Base-by-base conservation (phyloP, 2,888 invertebrate species). In the Cylindroiulus punctatus region DNA sequence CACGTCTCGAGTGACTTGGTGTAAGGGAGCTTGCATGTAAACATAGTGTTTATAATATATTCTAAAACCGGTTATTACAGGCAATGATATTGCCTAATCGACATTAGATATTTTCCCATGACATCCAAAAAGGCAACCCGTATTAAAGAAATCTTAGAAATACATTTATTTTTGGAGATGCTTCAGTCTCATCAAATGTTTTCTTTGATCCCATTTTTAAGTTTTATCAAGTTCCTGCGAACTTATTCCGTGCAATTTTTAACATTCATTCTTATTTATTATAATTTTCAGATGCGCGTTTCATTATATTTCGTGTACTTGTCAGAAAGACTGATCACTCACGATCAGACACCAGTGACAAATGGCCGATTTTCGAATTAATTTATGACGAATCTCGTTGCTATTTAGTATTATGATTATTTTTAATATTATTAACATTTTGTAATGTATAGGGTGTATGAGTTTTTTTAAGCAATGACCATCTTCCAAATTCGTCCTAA, bases 361-460 rank as follows among this genome's bases (percentile, higher is more conserved):
- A 57, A 57, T 57, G 7, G 22, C 4, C 22, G 57, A 57, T 22
- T 57, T 57, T 57, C 57, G 57, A 22, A 57, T 57, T 57, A 52
- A 52, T 52, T 52, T 52, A 52, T 57, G 22, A 57, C 12, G 57
- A 57, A 57, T 57, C 57, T 57, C 57, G 57, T 57, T 22, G 22
- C 17, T 57, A 5, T 57, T 57, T 57, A 57, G 57, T 57, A 57
- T 57, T 57, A 57, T 57, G 4, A 57, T 57, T 57, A 57, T 57
- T 57, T 57, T 4, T 57, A 57, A 57, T n/a, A 22, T 57, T 22
- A 57, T 57, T 57, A 57, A 57, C 57, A 57, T 57, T 57, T 57
- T 57, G 22, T 57, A 57, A 57, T 57, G 5, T 57, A 22, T n/a
- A 22, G 57, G 12, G 57, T 57, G 5, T 57, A 14, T 17, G 7